Conservation (phyloP, 2,888 invertebrate species). For the Drosophila borealis region DNA sequence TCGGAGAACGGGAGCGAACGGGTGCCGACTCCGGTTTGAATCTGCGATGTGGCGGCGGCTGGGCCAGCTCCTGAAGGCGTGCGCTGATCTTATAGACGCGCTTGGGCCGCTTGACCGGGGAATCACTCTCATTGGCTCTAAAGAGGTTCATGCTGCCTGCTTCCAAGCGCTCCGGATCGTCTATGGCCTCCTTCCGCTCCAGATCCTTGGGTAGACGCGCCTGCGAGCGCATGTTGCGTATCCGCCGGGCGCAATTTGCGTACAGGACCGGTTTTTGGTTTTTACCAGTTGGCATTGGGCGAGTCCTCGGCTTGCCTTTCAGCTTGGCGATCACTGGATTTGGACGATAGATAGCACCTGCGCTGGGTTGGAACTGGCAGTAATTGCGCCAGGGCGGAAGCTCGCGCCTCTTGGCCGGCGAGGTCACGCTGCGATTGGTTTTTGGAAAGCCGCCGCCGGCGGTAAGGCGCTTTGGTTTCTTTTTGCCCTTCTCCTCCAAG, state of each 20-base stretch:
- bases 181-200: conserved; percentile 51
- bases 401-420: background rate
- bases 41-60: conserved; percentile 18
- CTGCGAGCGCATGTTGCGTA: conserved; percentile 17
- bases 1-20: background rate
- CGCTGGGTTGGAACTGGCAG: conserved; percentile 20
- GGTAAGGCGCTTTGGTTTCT: conserved; percentile 11
- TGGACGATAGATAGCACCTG: conserved; percentile 16
- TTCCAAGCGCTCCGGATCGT: conserved; percentile 45
- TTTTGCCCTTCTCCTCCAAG: background rate
- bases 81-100: conserved; percentile 34
- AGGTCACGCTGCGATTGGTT: background rate
- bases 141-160: background rate
- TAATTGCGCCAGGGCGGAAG: conserved; percentile 14
- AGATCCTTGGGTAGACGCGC: conserved; percentile 36
- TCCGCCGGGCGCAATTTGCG: background rate
- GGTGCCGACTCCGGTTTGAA: background rate
- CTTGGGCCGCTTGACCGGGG: background rate
- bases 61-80: conserved; percentile 39
- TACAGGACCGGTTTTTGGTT: background rate
- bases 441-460: conserved; percentile 26
- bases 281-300: background rate
- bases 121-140: background rate
- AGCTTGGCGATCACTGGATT: background rate
- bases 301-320: background rate